phyloP scores from a whole-genome alignment of 2,888 invertebrate species.

The Gonocerus acuteangulatus region DNA sequence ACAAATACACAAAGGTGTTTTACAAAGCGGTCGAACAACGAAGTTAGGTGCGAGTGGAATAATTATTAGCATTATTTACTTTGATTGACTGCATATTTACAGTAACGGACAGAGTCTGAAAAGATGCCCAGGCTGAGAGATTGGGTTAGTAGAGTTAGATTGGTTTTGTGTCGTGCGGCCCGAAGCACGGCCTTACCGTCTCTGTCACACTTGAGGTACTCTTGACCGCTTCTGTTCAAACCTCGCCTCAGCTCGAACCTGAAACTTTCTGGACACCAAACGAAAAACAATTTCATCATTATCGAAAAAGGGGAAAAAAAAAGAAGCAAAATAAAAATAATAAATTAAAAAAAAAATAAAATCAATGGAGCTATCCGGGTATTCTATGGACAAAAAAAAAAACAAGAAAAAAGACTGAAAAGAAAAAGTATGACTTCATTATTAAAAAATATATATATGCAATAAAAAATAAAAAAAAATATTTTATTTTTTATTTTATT shows the following conservation, averaged over 20 bases:
- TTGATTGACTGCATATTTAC: too few species aligned
- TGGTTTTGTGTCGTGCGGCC: background rate
- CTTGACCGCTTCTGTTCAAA: slow-evolving; percentile 71
- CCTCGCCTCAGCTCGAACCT: slow-evolving; percentile 69
- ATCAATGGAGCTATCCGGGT: background rate
- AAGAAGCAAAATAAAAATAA: background rate
- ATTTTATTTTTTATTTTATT: too few species aligned
- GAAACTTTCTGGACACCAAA: slow-evolving; percentile 42
- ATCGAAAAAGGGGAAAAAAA: slow-evolving; percentile 25
- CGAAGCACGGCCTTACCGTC: slow-evolving; percentile 58
- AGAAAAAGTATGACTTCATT: slow-evolving; percentile 13
- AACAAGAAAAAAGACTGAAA: background rate
- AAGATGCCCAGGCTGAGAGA: slow-evolving; percentile 16
- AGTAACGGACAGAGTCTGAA: background rate
- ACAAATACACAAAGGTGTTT: too few species aligned
- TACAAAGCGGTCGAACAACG: too few species aligned
- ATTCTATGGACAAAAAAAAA: background rate
- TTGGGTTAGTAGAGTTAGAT: slow-evolving; percentile 20
- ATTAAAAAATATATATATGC: too few species aligned
- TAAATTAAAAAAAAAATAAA: background rate
- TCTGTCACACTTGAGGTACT: slow-evolving; percentile 75
- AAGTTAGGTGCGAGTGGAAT: too few species aligned
- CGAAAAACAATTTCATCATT: slow-evolving; percentile 25
- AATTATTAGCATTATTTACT: too few species aligned
- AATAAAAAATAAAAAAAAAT: too few species aligned